A percentile compares a stretch with the other conserved stretches of the same genome.
These are phyloP conservation scores for Muscicapa comitata DNA, from an alignment of 2,797 vertebrate genomes.

Conservation along the genomic window DNA sequence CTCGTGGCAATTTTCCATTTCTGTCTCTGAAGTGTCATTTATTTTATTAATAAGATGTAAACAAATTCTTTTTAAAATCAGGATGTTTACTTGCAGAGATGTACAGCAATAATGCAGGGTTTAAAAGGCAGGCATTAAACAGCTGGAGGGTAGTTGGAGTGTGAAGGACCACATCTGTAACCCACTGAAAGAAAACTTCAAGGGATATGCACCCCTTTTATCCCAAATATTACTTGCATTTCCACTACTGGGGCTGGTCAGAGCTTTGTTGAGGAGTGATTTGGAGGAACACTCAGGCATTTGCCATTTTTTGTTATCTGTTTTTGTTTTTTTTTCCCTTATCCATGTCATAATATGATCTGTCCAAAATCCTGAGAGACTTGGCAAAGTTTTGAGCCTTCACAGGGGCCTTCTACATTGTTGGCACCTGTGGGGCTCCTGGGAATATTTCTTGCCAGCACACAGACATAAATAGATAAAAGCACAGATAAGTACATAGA, in stretches of 20 bases:
- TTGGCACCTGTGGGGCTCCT: not conserved
- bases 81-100: conserved; percentile 51
- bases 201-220: not conserved
- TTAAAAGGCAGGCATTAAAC: not conserved
- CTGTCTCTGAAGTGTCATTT: conserved; percentile 31
- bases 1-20: conserved; percentile 42
- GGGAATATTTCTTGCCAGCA: not conserved
- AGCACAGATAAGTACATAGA: not conserved
- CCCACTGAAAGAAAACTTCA: not conserved
- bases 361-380: not conserved
- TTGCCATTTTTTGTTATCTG: not conserved
- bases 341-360: not conserved
- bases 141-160: not conserved
- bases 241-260: not conserved
- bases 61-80: conserved; percentile 45
- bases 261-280: not conserved
- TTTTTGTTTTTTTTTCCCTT: not conserved
- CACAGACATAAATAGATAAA: not conserved
- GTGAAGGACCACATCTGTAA: not conserved
- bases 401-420: not conserved
- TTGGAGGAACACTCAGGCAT: not conserved
- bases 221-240: not conserved
- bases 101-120: not conserved
- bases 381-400: not conserved
- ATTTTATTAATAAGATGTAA: conserved; percentile 65